phyloP scores from a whole-genome alignment of 2,797 vertebrate genomes.

The Mus spretus region DNA sequence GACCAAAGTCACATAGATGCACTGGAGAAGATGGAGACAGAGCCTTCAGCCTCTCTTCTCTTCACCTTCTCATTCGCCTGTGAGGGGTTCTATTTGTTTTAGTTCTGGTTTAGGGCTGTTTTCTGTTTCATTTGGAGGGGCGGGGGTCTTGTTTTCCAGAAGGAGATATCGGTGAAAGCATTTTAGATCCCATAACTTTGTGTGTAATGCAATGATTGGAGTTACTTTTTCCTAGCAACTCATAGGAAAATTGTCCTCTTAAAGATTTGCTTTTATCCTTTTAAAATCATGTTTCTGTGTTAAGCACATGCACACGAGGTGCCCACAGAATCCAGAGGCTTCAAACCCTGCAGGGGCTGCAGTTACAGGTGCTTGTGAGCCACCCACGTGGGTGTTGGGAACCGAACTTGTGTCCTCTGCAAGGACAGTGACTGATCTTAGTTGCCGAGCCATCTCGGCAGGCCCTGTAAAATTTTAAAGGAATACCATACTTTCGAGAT shows the following conservation, averaged over 20 bases:
- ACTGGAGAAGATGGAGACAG: neutral
- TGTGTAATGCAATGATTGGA: neutral
- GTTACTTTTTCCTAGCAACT: neutral
- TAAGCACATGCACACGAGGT: neutral
- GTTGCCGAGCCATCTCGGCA: neutral
- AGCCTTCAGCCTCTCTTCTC: neutral
- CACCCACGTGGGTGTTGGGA: neutral
- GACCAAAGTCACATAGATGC: neutral
- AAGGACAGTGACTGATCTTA: neutral
- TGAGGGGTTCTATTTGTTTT: neutral
- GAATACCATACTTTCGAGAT: conserved; percentile 35
- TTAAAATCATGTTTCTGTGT: neutral
- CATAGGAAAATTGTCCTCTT: neutral
- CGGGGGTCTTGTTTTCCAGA: neutral
- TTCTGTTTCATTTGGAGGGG: conserved; percentile 6
- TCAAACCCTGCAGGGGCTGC: neutral
- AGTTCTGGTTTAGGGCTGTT: neutral
- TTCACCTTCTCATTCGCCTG: neutral
- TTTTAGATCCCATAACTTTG: neutral
- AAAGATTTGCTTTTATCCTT: neutral
- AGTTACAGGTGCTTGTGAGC: neutral
- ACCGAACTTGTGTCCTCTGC: neutral
- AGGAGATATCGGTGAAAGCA: neutral
- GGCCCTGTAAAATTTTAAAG: conserved; percentile 20
- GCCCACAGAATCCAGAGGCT: neutral